phyloP scores from a whole-genome alignment of 2,888 invertebrate species.

The Adelognathus sp. region DNA sequence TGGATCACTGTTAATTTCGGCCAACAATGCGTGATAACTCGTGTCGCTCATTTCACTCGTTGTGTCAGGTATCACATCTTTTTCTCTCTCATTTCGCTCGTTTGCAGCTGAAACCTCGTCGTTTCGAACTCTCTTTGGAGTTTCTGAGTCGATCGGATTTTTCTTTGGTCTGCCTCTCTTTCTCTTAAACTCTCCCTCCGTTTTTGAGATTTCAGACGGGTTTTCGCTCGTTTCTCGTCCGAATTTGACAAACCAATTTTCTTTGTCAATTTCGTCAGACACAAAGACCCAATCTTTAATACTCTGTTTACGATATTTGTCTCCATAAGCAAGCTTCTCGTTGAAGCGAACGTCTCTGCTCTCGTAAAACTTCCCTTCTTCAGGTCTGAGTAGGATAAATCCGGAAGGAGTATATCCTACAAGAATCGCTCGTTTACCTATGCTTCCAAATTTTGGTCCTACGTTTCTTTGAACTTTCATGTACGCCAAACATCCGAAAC shows the following conservation, averaged over 20 bases:
- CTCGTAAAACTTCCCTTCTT: slow-evolving; percentile 52
- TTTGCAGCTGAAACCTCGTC: slow-evolving; percentile 33
- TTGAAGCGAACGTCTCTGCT: slow-evolving; percentile 59
- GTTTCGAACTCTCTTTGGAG: slow-evolving; percentile 9
- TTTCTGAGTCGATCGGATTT: slow-evolving; percentile 26
- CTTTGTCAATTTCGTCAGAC: slow-evolving; percentile 25
- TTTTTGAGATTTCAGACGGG: slow-evolving; percentile 26
- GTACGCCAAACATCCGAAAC: slow-evolving; percentile 54
- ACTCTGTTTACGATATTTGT: slow-evolving; percentile 45
- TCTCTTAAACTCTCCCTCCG: slow-evolving; percentile 48
- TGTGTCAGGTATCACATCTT: slow-evolving; percentile 40
- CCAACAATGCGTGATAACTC: slow-evolving; percentile 40
- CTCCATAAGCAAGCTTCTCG: slow-evolving; percentile 61
- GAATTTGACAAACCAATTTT: slow-evolving; percentile 41
- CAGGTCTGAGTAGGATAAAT: slow-evolving; percentile 53
- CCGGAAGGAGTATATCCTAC: slow-evolving; percentile 59
- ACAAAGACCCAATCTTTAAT: slow-evolving; percentile 13
- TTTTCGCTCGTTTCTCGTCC: slow-evolving; percentile 23
- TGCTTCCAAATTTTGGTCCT: slow-evolving; percentile 48
- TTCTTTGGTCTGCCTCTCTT: slow-evolving; percentile 49
- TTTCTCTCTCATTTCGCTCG: slow-evolving; percentile 43
- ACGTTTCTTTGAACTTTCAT: slow-evolving; percentile 51
- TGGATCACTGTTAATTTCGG: slow-evolving; percentile 44
- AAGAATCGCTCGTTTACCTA: slow-evolving; percentile 43
- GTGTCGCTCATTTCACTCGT: slow-evolving; percentile 11